Base-by-base conservation (phyloP, 2,113 vertebrate genomes). In the Syngnathoides biaculeatus region DNA sequence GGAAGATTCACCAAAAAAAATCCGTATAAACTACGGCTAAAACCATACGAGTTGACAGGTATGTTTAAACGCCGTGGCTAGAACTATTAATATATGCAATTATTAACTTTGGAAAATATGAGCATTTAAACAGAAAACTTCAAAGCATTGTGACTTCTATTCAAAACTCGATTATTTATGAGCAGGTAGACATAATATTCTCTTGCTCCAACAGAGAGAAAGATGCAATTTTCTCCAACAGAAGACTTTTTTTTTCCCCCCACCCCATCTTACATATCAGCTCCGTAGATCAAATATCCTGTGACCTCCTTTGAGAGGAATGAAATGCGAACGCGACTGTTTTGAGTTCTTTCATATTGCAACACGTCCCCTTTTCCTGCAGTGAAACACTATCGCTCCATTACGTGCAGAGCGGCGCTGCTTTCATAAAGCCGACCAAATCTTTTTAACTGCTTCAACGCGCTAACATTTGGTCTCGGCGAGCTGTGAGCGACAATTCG, bases 241-340 rank as follows among this genome's bases (percentile, higher is more conserved):
- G 19, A 50, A 50, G 47, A 50, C 47, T 2, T 50, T 50, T 50
- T 38, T 58, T 38, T 38, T 38, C 6, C 2, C 8, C 12, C 17
- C 17, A n/a, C 17, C 17, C 17, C 40, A 43, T 62, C 39, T 43
- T 17, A 8, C 22, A 14, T 62, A 62, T 62, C 60, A 43, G 14
- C 60, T 26, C n/a, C 2, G 13, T 24, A 24, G 12, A 62, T 62
- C 40, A 62, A 62, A 62, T 62, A 62, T 62, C 60, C 60, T 62
- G 59, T 40, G 38, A 61, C 38, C 20, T 61, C 59, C 59, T 40
- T 61, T 42, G 35, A 61, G 59, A 42, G 35, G 20, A 22, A 61
- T 40, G 39, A 61, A 40, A 61, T 8, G 30, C 9, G 4, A 61
- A 42, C 38, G 12, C 10, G 40, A 61, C 40, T 61, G 20, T 61